Percentiles rank a stretch among this genome's conserved stretches.
Conservation (phyloP, 2,113 vertebrate genomes). For the Pseudopodoces humilis region DNA sequence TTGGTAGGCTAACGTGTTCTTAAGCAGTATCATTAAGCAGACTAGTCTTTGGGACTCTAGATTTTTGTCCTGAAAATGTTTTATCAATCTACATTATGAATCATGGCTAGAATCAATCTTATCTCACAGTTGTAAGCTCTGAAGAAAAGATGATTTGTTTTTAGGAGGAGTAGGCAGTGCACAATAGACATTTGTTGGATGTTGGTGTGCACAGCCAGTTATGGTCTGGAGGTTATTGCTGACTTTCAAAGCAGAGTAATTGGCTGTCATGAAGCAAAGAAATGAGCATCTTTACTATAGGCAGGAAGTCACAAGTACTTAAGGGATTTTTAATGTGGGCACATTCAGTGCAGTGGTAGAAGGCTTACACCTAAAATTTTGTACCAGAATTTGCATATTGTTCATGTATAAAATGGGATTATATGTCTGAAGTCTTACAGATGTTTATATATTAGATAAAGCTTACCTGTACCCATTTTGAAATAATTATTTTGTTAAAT, state of each 20-base stretch:
- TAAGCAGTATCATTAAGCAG: neutral
- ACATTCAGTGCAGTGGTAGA: neutral
- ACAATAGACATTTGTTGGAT: neutral
- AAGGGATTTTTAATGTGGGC: neutral
- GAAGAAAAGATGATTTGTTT: neutral
- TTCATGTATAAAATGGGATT: neutral
- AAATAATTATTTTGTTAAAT: neutral
- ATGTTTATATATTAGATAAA: neutral
- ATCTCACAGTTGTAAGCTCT: neutral
- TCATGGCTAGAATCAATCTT: neutral
- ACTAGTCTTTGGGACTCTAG: neutral
- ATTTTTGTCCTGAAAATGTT: neutral
- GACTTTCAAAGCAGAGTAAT: neutral
- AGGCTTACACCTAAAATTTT: neutral
- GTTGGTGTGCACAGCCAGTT: neutral
- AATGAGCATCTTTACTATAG: neutral
- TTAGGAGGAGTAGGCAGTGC: neutral
- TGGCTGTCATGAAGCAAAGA: neutral
- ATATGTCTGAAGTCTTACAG: neutral
- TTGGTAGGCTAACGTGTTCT: neutral
- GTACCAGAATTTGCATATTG: neutral
- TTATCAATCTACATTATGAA: neutral
- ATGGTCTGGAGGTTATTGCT: neutral
- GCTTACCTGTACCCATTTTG: neutral
- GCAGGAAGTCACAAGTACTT: neutral